These are phyloP conservation scores for Leptopilina boulardi DNA, from an alignment of 1,140 invertebrate genomes.

Conservation along the genomic window DNA sequence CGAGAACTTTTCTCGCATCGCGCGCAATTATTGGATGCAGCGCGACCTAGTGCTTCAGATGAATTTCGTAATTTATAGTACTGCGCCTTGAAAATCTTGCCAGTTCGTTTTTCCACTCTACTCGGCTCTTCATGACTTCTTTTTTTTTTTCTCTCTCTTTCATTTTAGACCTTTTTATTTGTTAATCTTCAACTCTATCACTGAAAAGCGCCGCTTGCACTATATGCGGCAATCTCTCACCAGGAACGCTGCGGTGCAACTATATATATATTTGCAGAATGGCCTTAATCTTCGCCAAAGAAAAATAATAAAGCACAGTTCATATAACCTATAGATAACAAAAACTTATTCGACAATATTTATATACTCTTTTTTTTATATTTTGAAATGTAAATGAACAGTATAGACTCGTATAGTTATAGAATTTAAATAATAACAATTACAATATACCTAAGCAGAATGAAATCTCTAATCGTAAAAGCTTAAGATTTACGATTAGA, in stretches of 20 bases:
- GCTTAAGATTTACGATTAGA: too few relatives aligned
- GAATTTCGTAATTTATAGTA: conserved; percentile 62
- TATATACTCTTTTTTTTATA: too few relatives aligned
- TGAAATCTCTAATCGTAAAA: too few relatives aligned
- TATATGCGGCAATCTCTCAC: conserved; percentile 5
- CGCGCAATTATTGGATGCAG: conserved; percentile 47
- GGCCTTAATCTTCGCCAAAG: too few relatives aligned
- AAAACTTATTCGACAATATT: too few relatives aligned
- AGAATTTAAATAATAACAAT: too few relatives aligned
- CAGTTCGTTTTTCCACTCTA: conserved; percentile 20
- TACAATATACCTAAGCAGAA: too few relatives aligned
- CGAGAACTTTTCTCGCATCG: conserved; percentile 54
- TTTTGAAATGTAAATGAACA: too few relatives aligned
- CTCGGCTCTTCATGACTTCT: conserved; percentile 18
- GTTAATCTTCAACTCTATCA: conserved; percentile 55
- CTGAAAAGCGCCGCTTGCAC: conserved; percentile 30
- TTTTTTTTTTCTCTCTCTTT: too few relatives aligned
- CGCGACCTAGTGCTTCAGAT: conserved; percentile 49
- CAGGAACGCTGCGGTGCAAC: conserved; percentile 18
- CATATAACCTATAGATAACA: too few relatives aligned
- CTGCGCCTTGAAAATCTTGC: conserved; percentile 34
- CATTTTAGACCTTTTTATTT: conserved; percentile 40
- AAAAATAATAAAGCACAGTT: too few relatives aligned
- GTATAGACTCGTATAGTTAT: too few relatives aligned
- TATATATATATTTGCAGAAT: not conserved